Conservation (phyloP, 2,888 invertebrate species). For the Folsomia manolachei region DNA sequence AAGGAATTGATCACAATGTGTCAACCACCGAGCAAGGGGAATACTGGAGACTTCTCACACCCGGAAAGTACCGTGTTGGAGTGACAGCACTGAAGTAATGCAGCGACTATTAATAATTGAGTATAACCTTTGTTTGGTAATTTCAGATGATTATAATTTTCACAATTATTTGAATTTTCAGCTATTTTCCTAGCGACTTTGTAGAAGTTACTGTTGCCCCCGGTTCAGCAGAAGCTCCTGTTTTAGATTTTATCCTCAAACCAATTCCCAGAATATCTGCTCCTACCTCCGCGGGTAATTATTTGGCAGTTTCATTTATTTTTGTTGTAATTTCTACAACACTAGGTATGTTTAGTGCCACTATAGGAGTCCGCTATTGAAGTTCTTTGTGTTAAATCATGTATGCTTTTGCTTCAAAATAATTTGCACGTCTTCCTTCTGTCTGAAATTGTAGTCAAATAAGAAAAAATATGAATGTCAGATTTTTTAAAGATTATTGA, state of each 20-base stretch:
- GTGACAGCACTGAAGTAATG: slow-evolving; percentile 71
- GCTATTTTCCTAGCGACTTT: slow-evolving; percentile 32
- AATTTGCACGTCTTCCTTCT: no score
- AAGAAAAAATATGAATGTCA: no score
- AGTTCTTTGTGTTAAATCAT: no score
- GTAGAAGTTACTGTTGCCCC: slow-evolving; percentile 33
- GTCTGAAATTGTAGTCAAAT: no score
- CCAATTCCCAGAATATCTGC: not conserved
- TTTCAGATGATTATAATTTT: not conserved
- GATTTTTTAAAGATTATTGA: no score
- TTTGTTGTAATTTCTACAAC: not conserved
- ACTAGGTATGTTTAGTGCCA: not conserved
- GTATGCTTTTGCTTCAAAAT: no score
- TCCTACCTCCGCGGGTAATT: slow-evolving; percentile 23
- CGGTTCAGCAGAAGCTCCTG: slow-evolving; percentile 17
- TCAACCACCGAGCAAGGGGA: slow-evolving; percentile 78
- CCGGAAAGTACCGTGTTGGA: slow-evolving; percentile 77
- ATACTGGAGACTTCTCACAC: slow-evolving; percentile 89
- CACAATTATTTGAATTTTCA: slow-evolving; percentile 10
- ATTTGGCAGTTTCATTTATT: slow-evolving; percentile 8
- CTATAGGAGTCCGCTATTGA: no score
- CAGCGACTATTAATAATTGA: not conserved
- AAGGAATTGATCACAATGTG: slow-evolving; percentile 75
- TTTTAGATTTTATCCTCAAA: slow-evolving; percentile 34
- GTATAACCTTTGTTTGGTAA: not conserved